Percentiles rank a stretch among this genome's conserved stretches.
Evolutionary conservation across 2,113 vertebrate genomes (phyloP).

Genomic region (Rhinolophus ferrumequinum): DNA sequence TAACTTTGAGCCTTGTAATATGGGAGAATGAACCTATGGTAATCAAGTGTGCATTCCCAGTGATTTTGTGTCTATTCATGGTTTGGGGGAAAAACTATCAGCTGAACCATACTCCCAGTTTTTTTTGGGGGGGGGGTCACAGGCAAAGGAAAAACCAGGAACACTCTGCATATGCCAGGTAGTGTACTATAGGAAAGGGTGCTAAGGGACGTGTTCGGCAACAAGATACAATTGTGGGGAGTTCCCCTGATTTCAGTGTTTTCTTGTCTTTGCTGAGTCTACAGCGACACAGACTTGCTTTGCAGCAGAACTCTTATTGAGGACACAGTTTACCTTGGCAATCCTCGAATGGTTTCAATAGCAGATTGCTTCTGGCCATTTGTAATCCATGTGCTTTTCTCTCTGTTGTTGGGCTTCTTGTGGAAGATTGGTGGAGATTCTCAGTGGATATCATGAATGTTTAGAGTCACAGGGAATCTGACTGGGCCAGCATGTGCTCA

Average conservation of each 20-base stretch:
- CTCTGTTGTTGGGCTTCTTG: background rate
- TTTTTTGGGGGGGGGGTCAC: too few relatives aligned
- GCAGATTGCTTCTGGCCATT: background rate
- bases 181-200: background rate
- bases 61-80: conserved; percentile 52
- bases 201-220: background rate
- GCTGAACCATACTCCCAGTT: background rate
- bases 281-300: background rate
- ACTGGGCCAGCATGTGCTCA: background rate
- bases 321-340: background rate
- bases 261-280: background rate
- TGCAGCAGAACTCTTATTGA: background rate
- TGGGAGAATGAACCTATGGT: background rate
- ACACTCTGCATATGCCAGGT: background rate
- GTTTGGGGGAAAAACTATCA: conserved; percentile 12
- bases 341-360: background rate
- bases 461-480: background rate
- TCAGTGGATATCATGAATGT: background rate
- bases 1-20: conserved; percentile 22
- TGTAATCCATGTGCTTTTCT: background rate
- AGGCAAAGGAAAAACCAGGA: conserved; percentile 41
- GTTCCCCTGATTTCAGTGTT: background rate
- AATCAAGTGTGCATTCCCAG: conserved; percentile 64
- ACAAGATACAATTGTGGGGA: background rate
- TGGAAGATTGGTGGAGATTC: background rate